Conservation (phyloP, 2,797 vertebrate genomes). For the Thripadectes ignobilis region DNA sequence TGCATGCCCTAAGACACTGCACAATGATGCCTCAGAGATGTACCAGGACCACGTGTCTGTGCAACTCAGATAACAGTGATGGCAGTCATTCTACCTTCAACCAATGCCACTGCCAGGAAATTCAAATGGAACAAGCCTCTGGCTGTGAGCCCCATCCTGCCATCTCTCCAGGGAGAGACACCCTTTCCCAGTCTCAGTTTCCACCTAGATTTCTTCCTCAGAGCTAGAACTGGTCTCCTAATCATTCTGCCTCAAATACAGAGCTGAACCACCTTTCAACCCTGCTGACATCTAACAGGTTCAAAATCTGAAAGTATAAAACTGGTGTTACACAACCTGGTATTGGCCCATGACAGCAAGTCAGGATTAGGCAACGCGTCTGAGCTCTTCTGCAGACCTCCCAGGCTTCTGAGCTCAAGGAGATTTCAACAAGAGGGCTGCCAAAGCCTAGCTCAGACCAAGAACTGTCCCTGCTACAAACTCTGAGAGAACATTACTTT, state of each 20-base stretch:
- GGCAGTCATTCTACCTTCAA: background rate
- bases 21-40: rapidly evolving
- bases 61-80: background rate
- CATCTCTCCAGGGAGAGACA: background rate
- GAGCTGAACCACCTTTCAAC: background rate
- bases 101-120: background rate
- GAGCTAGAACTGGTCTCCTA: background rate
- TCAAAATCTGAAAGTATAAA: background rate
- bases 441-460: background rate
- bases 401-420: background rate
- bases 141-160: background rate
- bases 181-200: background rate
- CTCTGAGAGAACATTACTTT: background rate
- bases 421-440: background rate
- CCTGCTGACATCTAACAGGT: background rate
- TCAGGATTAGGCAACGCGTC: background rate
- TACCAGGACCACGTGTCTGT: rapidly evolving
- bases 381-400: background rate
- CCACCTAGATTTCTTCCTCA: background rate
- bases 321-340: background rate
- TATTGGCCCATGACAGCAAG: background rate
- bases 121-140: background rate
- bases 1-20: background rate
- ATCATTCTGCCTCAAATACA: background rate
- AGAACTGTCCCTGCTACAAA: background rate